Percentiles rank a stretch among this genome's conserved stretches.
phyloP scores from a whole-genome alignment of 2,888 invertebrate genomes.

The Perithous albicinctus region DNA sequence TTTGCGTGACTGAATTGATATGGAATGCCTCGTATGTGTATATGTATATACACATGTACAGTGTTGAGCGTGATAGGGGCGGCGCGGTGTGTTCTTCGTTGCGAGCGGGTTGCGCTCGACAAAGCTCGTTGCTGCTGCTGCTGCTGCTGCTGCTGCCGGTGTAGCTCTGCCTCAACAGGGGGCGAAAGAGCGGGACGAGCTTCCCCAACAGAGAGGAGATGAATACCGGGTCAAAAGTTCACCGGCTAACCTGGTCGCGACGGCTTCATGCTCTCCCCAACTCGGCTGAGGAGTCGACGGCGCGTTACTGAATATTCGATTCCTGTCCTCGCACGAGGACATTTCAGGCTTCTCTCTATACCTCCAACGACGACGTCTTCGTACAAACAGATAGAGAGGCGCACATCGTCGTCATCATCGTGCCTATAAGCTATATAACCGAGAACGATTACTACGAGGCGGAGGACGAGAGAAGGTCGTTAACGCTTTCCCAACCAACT shows the following conservation, averaged over 20 bases:
- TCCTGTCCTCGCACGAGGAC: conserved; percentile 32
- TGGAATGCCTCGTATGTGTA: too few relatives aligned
- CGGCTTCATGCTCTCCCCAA: conserved; percentile 5
- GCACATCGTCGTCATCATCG: not conserved
- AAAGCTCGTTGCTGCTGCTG: conserved; percentile 66
- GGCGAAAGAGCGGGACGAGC: conserved; percentile 1
- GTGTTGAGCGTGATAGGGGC: conserved; percentile 51
- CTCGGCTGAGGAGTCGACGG: conserved; percentile 44
- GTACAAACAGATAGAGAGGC: conserved; percentile 27
- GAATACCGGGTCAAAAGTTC: conserved; percentile 74
- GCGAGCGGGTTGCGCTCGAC: conserved; percentile 62
- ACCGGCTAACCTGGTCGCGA: conserved; percentile 70
- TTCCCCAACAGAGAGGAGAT: conserved; percentile 52
- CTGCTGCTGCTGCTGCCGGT: too few relatives aligned
- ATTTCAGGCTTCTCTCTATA: conserved; percentile 30
- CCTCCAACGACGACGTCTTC: not conserved
- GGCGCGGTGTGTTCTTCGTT: conserved; percentile 46
- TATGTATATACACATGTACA: conserved; percentile 1
- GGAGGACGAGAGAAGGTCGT: conserved; percentile 26
- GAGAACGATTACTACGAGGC: not conserved
- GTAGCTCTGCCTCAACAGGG: conserved; percentile 46
- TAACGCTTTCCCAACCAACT: conserved; percentile 7
- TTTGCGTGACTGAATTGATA: too few relatives aligned
- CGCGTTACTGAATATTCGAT: conserved; percentile 66
- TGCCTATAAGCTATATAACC: too few relatives aligned